Percentiles rank a stretch among this genome's conserved stretches.
Evolutionary conservation across 2,113 vertebrate species (phyloP).

Genomic region (Gallinago undulata): DNA sequence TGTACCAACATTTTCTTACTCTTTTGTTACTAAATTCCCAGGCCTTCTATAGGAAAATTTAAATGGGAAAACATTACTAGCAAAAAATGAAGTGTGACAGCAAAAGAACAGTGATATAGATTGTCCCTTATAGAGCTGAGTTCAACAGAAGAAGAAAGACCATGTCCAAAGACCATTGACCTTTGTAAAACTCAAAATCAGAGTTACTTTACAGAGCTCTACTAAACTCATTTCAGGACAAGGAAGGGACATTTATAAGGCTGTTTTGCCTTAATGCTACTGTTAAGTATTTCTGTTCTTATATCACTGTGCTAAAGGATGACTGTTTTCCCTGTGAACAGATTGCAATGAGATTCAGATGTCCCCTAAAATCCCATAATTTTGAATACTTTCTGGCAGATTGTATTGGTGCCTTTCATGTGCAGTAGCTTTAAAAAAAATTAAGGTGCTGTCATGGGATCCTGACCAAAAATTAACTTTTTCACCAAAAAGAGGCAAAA

Average conservation of each 20-base stretch:
- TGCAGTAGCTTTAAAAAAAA: background rate
- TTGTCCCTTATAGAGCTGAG: background rate
- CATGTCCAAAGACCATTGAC: background rate
- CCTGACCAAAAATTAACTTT: background rate
- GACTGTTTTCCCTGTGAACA: background rate
- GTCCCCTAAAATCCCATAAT: background rate
- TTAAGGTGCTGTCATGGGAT: background rate
- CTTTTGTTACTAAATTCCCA: background rate
- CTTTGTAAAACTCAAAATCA: background rate
- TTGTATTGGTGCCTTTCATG: background rate
- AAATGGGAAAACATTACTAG: background rate
- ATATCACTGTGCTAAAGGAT: background rate
- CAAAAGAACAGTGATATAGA: background rate
- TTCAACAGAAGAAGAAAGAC: background rate
- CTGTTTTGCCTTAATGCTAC: background rate
- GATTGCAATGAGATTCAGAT: background rate
- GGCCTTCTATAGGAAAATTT: background rate
- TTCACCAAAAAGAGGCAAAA: background rate
- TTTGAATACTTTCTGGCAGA: background rate
- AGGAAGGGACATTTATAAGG: background rate
- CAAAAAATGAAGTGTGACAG: background rate
- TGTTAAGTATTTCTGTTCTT: background rate
- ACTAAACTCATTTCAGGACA: background rate
- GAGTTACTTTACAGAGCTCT: background rate
- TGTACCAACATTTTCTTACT: background rate